Percentiles rank a stretch among this genome's conserved stretches.
Evolutionary conservation across 2,113 vertebrate genomes (phyloP).

Genomic region (Nymphicus hollandicus): DNA sequence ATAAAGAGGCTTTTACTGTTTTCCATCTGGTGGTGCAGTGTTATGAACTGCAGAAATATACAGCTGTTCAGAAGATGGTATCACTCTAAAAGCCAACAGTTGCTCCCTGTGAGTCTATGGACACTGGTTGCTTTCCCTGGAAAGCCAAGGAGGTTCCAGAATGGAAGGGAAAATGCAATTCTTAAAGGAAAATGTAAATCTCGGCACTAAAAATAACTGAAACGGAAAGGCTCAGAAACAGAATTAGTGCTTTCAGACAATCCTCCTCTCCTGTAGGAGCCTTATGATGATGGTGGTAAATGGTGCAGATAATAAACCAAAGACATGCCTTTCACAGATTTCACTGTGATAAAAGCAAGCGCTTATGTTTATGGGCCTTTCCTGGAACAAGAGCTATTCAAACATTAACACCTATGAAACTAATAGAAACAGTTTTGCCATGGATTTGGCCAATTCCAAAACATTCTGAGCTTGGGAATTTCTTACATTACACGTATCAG

Average conservation of each 20-base stretch:
- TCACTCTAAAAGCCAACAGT: not conserved
- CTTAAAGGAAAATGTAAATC: not conserved
- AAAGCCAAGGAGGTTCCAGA: not conserved
- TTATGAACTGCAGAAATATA: constrained; percentile 29
- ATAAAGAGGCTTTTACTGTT: constrained; percentile 55
- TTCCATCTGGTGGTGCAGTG: constrained; percentile 1
- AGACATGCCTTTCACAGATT: not conserved
- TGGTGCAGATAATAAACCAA: not conserved
- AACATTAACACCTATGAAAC: not conserved
- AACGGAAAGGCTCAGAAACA: not conserved
- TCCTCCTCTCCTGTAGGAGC: not conserved
- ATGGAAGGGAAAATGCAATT: not conserved
- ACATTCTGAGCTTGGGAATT: not conserved
- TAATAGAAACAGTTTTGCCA: not conserved
- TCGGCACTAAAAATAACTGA: not conserved
- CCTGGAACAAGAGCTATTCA: not conserved
- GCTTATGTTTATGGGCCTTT: not conserved
- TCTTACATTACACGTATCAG: not conserved
- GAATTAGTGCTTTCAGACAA: not conserved
- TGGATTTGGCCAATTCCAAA: not conserved
- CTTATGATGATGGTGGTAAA: not conserved
- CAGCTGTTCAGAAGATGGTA: not conserved
- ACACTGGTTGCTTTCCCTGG: not conserved
- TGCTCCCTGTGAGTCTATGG: not conserved
- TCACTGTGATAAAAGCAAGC: not conserved